These are phyloP conservation scores for Platichthys flesus DNA, from an alignment of 2,113 vertebrate species.

Conservation along the genomic window DNA sequence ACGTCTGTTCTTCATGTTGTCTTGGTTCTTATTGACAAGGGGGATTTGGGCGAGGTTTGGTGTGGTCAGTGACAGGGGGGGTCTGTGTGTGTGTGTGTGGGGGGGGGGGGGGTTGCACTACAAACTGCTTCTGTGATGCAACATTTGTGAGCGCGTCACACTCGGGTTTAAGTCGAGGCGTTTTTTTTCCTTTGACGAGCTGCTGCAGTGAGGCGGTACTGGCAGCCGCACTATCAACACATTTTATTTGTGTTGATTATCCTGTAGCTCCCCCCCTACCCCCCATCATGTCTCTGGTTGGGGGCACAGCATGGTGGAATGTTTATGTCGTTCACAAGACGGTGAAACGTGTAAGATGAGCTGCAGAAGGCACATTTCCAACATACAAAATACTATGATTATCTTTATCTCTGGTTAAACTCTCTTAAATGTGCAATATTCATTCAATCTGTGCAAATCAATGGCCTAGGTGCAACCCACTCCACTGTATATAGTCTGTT, in stretches of 20 bases:
- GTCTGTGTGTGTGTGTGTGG: no score
- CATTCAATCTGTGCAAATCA: no score
- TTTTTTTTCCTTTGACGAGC: slow-evolving; percentile 24
- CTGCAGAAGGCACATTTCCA: no score
- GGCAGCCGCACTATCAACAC: slow-evolving; percentile 11
- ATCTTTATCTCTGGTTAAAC: no score
- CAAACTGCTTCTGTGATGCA: slow-evolving; percentile 46
- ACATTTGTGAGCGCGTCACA: slow-evolving; percentile 38
- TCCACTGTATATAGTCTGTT: no score
- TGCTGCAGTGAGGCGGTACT: slow-evolving; percentile 1
- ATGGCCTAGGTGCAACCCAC: no score
- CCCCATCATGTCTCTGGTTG: not conserved
- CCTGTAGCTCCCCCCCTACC: no score
- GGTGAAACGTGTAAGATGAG: no score
- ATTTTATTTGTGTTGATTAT: not conserved
- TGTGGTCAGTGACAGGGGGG: slow-evolving; percentile 60
- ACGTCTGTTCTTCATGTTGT: slow-evolving; percentile 54
- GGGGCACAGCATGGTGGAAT: not conserved
- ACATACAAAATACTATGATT: no score
- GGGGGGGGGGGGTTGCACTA: slow-evolving; percentile 50
- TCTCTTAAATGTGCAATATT: no score
- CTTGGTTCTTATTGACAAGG: slow-evolving; percentile 65
- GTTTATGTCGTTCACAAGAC: not conserved
- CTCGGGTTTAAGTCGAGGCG: slow-evolving; percentile 12
- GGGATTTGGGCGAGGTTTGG: slow-evolving; percentile 69